These are phyloP conservation scores for Megaptera novaeangliae DNA, from an alignment of 2,113 vertebrate species.

Conservation along the genomic window DNA sequence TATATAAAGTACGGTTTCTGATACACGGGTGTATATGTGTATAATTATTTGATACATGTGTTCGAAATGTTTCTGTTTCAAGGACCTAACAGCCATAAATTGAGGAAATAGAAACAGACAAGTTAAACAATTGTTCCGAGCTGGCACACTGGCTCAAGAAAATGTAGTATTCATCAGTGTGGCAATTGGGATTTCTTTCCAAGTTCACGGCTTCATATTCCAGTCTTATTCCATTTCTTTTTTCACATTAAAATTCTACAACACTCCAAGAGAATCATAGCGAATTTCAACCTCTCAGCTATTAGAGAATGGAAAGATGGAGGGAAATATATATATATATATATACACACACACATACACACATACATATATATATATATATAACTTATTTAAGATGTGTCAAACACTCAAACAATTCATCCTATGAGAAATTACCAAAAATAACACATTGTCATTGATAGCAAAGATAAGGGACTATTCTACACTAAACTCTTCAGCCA, in stretches of 20 bases:
- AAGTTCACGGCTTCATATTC: slow-evolving; percentile 32
- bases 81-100: slow-evolving; percentile 38
- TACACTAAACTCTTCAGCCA: neutral
- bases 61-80: slow-evolving; percentile 58
- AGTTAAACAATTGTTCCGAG: slow-evolving; percentile 46
- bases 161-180: slow-evolving; percentile 27
- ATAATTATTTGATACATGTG: slow-evolving; percentile 47
- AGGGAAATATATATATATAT: neutral
- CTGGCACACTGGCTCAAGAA: slow-evolving; percentile 10
- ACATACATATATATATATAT: neutral
- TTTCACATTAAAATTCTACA: slow-evolving; percentile 21
- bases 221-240: slow-evolving; percentile 37
- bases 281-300: neutral
- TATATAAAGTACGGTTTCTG: neutral
- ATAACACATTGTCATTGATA: neutral
- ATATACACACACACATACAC: neutral
- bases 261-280: neutral
- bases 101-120: slow-evolving; percentile 48
- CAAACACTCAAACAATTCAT: neutral
- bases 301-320: neutral
- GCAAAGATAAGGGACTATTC: neutral
- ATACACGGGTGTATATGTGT: neutral
- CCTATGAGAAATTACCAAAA: neutral
- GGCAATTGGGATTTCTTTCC: slow-evolving; percentile 44
- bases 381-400: neutral